Base-by-base conservation (phyloP, 2,113 vertebrate species). In the Cyprinodon tularosa region DNA sequence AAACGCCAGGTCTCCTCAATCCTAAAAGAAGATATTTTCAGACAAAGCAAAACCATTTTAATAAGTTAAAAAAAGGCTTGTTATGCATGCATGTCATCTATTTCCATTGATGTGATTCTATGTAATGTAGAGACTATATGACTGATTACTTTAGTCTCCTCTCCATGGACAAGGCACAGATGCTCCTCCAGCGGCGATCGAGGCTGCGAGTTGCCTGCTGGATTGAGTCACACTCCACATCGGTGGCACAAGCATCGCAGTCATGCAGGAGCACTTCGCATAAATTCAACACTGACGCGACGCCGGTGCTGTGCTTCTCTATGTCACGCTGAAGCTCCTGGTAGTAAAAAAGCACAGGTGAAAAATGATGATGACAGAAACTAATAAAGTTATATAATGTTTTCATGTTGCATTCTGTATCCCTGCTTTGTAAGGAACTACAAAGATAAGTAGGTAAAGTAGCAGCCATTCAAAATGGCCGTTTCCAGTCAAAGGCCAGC, bases 221-320 rank as follows among this genome's bases (percentile, higher is more conserved):
- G 92, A 99, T 98, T 84, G 98, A 99, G 82, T 98, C 96, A 29
- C 96, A 99, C 90, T 99, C 97, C 0, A 96, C 93, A 5, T 99
- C 97, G 0, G 97, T 99, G 86, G 97, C 95, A 7, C 98, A 99
- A 12, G 98, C 98, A 10, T 99, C 98, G 1, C 98, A 98, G 93
- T 99, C 98, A 0, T 99, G 98, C 72, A 99, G 96, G 10, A 99
- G 94, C 3, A 99, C 97, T 84, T 99, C 98, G n/a, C 97, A 99
- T 53, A 99, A 92, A 81, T 97, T 99, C 80, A 99, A 94, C 47
- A 99, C 97, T 0, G 98, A 99, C 3, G 97, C 97, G 68, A 99
- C 97, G 0, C 97, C 98, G 0, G 96, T 97, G 79, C 97, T 99
- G 91, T 98, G 98, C 73, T 98, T 98, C 92, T 99, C 98, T 29